Percentiles rank a stretch among this genome's conserved stretches.
Conservation (phyloP, 2,797 vertebrate species). For the Sebastiscus tertius region DNA sequence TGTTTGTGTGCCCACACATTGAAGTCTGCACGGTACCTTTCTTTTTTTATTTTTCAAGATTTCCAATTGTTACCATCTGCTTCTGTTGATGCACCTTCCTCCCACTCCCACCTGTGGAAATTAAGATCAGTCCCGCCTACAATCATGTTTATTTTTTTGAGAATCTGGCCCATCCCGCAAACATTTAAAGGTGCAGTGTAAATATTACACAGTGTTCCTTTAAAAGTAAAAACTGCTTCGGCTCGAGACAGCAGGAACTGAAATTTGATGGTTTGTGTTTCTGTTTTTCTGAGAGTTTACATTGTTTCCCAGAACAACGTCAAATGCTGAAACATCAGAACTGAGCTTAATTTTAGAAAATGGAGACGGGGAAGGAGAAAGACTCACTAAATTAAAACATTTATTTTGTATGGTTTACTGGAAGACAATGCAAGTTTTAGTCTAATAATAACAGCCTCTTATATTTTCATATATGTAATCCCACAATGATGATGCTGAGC, state of each 20-base stretch:
- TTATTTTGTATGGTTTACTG: constrained; percentile 3
- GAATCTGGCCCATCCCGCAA: not conserved
- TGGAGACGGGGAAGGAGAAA: not conserved
- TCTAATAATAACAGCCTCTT: constrained; percentile 24
- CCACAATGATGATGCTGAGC: constrained; percentile 4
- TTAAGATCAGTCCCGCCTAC: not conserved
- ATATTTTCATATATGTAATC: constrained; percentile 24
- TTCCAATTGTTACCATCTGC: not conserved
- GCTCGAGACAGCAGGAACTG: not conserved
- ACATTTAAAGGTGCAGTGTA: not conserved
- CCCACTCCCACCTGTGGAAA: not conserved
- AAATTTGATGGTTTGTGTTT: not conserved
- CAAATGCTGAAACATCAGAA: not conserved
- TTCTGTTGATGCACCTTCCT: constrained; percentile 6
- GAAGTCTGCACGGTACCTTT: not conserved
- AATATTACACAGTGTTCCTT: not conserved
- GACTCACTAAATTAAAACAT: constrained; percentile 6
- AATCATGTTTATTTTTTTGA: not conserved
- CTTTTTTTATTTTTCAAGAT: not conserved
- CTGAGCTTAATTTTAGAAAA: not conserved
- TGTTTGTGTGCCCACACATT: constrained; percentile 1
- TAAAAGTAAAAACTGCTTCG: not conserved
- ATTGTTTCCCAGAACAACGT: not conserved
- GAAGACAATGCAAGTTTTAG: not conserved
- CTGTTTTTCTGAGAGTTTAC: not conserved